Percentiles rank a stretch among this genome's conserved stretches.
Conservation (phyloP, 2,888 invertebrate genomes). For the Eucera pruinosa region DNA sequence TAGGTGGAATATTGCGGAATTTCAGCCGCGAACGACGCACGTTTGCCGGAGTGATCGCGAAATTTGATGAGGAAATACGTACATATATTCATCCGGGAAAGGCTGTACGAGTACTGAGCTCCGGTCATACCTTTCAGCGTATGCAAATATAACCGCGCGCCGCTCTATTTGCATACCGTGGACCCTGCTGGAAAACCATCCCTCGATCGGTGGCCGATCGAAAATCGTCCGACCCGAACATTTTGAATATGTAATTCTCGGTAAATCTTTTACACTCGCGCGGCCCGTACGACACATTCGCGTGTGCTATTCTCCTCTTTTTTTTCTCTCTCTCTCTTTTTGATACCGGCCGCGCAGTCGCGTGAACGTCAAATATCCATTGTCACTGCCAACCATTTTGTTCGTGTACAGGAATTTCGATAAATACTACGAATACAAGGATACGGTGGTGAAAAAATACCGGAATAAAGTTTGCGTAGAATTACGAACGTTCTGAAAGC, state of each 20-base stretch:
- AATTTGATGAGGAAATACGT: constrained; percentile 56
- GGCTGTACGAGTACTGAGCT: constrained; percentile 33
- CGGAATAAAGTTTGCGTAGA: no score
- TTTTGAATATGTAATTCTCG: constrained; percentile 67
- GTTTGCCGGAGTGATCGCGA: constrained; percentile 40
- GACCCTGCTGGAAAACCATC: constrained; percentile 71
- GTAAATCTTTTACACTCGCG: constrained; percentile 55
- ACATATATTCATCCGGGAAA: constrained; percentile 39
- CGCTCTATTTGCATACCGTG: constrained; percentile 74
- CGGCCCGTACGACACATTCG: constrained; percentile 6
- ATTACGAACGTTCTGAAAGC: no score
- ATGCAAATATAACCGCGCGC: constrained; percentile 72
- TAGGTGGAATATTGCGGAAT: constrained; percentile 15
- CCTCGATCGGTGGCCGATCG: constrained; percentile 68
- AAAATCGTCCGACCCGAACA: constrained; percentile 65
- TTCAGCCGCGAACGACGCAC: constrained; percentile 29
- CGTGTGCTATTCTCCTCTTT: background rate
- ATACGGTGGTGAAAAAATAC: background rate
- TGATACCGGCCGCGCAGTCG: background rate
- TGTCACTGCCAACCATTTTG: background rate
- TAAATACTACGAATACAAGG: background rate
- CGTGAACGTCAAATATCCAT: constrained; percentile 24
- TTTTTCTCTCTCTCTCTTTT: background rate
- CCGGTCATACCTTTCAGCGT: constrained; percentile 65
- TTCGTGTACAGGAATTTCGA: constrained; percentile 1